phyloP scores from a whole-genome alignment of 2,113 vertebrate genomes.

The Cyprinodon brontotheroides region DNA sequence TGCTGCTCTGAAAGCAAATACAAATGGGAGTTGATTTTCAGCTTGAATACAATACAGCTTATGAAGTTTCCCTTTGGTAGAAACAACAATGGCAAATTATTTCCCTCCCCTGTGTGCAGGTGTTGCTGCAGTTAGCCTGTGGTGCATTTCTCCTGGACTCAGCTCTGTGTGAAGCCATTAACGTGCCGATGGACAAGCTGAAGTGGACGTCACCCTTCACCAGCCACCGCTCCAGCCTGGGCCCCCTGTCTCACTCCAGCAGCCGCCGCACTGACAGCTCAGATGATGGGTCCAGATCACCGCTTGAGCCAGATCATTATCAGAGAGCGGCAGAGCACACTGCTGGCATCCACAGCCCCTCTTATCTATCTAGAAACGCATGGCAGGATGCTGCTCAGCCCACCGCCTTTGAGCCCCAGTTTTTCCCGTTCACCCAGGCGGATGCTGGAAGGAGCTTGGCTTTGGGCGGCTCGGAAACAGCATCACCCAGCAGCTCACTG shows the following conservation, averaged over 20 bases:
- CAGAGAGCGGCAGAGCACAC: conserved; percentile 43
- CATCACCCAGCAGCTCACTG: conserved; percentile 18
- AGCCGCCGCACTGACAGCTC: conserved; percentile 53
- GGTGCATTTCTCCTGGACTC: conserved; percentile 87
- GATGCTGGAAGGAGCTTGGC: conserved; percentile 54
- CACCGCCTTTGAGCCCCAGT: conserved; percentile 49
- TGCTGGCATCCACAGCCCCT: conserved; percentile 24
- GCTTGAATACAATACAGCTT: neutral
- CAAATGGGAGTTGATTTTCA: neutral
- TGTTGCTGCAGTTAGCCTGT: conserved; percentile 88
- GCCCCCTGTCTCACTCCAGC: conserved; percentile 74
- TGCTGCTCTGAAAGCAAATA: neutral
- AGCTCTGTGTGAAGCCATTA: conserved; percentile 83
- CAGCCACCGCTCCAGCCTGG: conserved; percentile 85
- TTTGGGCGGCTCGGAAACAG: neutral
- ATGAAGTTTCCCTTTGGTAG: neutral
- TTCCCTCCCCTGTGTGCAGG: conserved; percentile 71
- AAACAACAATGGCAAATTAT: neutral
- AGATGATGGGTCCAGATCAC: conserved; percentile 40
- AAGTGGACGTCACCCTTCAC: conserved; percentile 93
- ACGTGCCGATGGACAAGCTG: conserved; percentile 92
- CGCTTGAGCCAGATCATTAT: conserved; percentile 33
- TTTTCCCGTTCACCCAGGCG: conserved; percentile 1
- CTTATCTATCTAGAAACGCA: conserved; percentile 52
- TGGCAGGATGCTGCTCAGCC: conserved; percentile 41